Evolutionary conservation across 2,888 invertebrate species (phyloP).

Genomic region (Erebia epiphron): DNA sequence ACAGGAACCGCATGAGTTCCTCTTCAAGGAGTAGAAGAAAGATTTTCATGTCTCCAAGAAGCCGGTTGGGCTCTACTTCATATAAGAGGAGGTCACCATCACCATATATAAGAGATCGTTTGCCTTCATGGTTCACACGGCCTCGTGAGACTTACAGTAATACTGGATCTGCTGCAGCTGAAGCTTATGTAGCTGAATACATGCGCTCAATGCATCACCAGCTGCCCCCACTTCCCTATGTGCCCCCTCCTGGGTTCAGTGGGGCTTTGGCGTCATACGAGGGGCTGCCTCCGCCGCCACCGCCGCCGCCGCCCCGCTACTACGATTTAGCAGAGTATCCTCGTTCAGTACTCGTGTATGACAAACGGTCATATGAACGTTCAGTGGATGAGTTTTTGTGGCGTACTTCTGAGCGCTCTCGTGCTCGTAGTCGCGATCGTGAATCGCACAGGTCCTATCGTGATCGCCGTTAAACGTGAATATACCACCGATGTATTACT

Average conservation of each 20-base stretch:
- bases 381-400: constrained; percentile 94
- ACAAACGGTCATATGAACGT: constrained; percentile 93
- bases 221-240: constrained; percentile 92
- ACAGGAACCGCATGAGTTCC: constrained; percentile 78
- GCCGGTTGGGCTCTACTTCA: constrained; percentile 78
- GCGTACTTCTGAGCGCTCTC: constrained; percentile 88
- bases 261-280: constrained; percentile 82
- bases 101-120: constrained; percentile 82
- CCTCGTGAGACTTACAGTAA: constrained; percentile 69
- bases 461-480: constrained; percentile 79
- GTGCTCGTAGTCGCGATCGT: constrained; percentile 82
- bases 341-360: constrained; percentile 84
- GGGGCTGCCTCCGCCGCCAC: constrained; percentile 88
- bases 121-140: constrained; percentile 85
- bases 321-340: constrained; percentile 91
- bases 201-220: constrained; percentile 95
- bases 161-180: constrained; percentile 85
- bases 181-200: constrained; percentile 94
- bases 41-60: constrained; percentile 85
- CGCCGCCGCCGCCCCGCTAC: constrained; percentile 84
- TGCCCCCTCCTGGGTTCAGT: constrained; percentile 83
- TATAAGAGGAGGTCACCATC: constrained; percentile 84
- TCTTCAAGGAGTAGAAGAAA: constrained; percentile 83
- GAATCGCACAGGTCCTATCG: constrained; percentile 83
- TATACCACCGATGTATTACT: constrained; percentile 70